Base-by-base conservation (phyloP, 2,797 vertebrate genomes). In the Pseudochirops cupreus region DNA sequence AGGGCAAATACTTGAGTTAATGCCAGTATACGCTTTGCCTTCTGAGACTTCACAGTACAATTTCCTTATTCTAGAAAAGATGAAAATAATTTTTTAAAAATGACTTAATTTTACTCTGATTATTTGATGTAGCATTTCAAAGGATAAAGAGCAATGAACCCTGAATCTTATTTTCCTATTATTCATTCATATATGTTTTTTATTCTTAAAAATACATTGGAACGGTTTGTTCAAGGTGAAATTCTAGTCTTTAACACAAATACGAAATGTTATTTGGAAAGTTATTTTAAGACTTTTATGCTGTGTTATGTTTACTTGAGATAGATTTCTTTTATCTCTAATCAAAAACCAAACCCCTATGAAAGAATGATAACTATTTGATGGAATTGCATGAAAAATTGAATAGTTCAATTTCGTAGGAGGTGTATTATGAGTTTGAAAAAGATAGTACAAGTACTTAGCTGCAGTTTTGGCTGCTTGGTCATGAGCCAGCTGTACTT, bases 401-500 rank as follows among this genome's bases (percentile, higher is more conserved):
- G 93, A 98, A 96, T 92, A 97, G 97, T 97, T 96, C 97, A 97
- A 97, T 99, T 98, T 98, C 74, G 97, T 98, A 98, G 98, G 98
- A 98, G 97, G 97, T 97, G 95, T 98, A 97, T 98, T 98, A 98
- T 97, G 97, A 98, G 96, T 98, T 98, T 93, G 96, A 98, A 98
- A 98, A 99, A 98, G 97, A 98, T 92, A 97, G 97, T 98, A 98
- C 98, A 99, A 98, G 98, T 99, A 98, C 91, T 93, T 96, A 98
- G 96, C 97, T 98, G 98, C 96, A 98, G 96, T 98, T 99, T 98
- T 98, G 98, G 98, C 98, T 98, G 97, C 98, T 96, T 99, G 98
- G 98, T 98, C 98, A 95, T 94, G 92, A 99, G 98, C 98, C 98
- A 98, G 98, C 98, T 98, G 92, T 98, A 98, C 97, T 98, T 98